Base-by-base conservation (phyloP, 2,888 invertebrate genomes). In the Caenorhabditis wallacei region DNA sequence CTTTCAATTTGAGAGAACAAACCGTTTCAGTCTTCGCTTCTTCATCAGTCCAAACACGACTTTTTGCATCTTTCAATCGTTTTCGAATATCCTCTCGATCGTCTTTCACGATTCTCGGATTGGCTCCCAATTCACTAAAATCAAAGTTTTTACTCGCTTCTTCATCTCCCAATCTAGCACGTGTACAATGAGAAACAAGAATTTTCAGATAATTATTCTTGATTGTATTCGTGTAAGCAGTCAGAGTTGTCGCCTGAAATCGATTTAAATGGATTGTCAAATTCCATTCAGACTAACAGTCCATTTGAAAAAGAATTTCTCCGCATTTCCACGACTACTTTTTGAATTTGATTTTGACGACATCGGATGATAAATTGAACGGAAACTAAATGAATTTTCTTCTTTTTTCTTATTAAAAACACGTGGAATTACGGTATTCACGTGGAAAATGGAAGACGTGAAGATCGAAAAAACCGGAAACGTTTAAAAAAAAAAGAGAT, bases 1-100 rank as follows among this genome's bases (percentile, higher is more conserved):
- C 5, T 7, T 20, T 69, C 16, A 24, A 37, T 8, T 22, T 22
- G 11, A 1, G n/a, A 8, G 35, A 40, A 22, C 37, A 2, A 40
- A 71, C 57, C 30, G 43, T 51, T 51, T 54, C 59, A 13, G 75
- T 46, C 22, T 70, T 75, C 18, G 53, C 57, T 24, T 75, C 81
- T 8, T 75, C 75, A 20, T 64, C 63, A 7, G 57, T 53, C 51
- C 69, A 54, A 13, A 57, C 56, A 22, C 57, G 18, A 20, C 37
- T 64, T 26, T 75, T 70, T 30, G 56, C 51, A 26, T 70, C 46
- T 56, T 30, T 37, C 37, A 82, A 46, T 24, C 78, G 51, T 16
- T 22, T 59, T 22, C 78, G 59, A 26, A 82, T 78, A 20, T 82
- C 82, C n/a, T 82, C 82, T 53, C 82, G 53, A 48, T 82, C 82